Evolutionary conservation across 2,113 vertebrate genomes (phyloP).

Genomic region (Microtus oregoni): DNA sequence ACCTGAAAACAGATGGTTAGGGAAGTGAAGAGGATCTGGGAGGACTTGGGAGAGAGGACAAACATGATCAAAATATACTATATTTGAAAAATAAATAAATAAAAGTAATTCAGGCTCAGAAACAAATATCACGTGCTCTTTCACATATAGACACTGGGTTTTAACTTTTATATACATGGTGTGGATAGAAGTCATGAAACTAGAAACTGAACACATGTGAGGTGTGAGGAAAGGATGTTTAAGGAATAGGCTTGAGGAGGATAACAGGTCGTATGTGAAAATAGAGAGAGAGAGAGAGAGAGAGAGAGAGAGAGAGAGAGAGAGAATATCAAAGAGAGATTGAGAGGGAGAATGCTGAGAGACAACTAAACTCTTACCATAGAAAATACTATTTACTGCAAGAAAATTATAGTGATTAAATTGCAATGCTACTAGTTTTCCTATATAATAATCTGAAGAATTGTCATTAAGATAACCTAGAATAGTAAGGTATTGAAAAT

Average conservation of each 20-base stretch:
- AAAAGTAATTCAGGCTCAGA: not conserved
- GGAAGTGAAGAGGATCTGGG: not conserved
- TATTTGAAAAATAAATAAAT: not conserved
- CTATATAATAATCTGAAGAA: not conserved
- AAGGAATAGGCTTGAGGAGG: not conserved
- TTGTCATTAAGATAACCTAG: not conserved
- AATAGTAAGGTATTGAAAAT: not conserved
- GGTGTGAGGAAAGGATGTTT: not conserved
- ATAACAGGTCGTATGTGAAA: not conserved
- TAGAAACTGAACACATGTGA: not conserved
- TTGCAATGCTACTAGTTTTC: not conserved
- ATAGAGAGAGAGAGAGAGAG: not conserved
- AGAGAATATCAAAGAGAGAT: not conserved
- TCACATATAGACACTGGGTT: not conserved
- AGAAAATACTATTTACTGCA: not conserved
- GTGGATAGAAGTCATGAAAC: not conserved
- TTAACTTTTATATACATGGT: not conserved
- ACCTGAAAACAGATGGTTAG: not conserved
- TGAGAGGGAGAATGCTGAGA: not conserved
- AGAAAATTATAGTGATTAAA: not conserved
- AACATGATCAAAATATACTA: not conserved
- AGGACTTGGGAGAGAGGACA: not conserved
- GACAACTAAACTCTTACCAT: not conserved
- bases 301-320: not conserved
- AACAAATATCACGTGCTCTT: not conserved